Conservation (phyloP, 2,797 vertebrate genomes). For the Crocidura indochinensis region DNA sequence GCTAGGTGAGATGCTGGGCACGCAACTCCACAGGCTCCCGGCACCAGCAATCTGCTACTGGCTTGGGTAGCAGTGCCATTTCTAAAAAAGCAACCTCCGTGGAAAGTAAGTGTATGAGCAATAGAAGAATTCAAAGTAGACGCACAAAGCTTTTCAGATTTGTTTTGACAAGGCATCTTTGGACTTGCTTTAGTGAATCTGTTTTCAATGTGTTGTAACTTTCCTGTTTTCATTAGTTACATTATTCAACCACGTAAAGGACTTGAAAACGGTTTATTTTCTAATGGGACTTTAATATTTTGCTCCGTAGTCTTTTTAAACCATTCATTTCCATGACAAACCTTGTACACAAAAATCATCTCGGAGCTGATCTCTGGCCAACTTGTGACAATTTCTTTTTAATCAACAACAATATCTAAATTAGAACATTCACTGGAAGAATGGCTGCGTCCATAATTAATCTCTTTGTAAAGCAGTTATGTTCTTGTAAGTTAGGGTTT, state of each 20-base stretch:
- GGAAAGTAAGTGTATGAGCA: neutral
- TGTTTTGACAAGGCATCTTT: constrained; percentile 67
- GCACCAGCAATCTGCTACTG: neutral
- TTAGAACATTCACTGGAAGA: neutral
- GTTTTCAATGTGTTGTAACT: constrained; percentile 44
- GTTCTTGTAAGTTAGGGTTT: constrained; percentile 69
- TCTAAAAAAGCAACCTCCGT: neutral
- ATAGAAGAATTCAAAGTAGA: constrained; percentile 2
- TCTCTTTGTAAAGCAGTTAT: constrained; percentile 53
- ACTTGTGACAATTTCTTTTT: constrained; percentile 52
- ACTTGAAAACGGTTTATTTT: constrained; percentile 68
- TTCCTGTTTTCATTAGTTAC: constrained; percentile 53
- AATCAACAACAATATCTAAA: constrained; percentile 47
- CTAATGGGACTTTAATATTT: constrained; percentile 63
- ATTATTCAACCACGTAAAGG: constrained; percentile 37
- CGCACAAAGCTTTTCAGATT: neutral
- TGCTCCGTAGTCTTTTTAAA: constrained; percentile 63
- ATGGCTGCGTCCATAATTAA: constrained; percentile 10
- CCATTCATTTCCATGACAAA: constrained; percentile 68
- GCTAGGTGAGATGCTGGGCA: neutral
- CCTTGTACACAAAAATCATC: constrained; percentile 58
- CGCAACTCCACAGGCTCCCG: accelerated
- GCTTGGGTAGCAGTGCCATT: neutral
- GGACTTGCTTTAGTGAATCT: constrained; percentile 31
- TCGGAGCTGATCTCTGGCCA: constrained; percentile 47